Base-by-base conservation (phyloP, 2,797 vertebrate genomes). In the Sebastolobus altivelis region DNA sequence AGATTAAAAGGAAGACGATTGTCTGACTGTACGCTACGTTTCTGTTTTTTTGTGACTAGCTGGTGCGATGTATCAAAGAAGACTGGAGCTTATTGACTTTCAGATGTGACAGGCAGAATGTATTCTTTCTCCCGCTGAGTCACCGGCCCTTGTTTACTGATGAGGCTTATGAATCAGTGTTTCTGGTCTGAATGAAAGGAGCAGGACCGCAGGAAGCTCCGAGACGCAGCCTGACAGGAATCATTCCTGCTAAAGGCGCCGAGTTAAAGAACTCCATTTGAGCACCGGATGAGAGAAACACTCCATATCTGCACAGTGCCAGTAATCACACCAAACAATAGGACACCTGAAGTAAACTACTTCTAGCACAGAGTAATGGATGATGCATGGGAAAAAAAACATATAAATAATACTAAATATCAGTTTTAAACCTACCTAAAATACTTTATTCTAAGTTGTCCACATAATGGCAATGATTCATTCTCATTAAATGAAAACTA, bases 121-220 rank as follows among this genome's bases (percentile, higher is more conserved):
- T 88, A 89, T 63, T 87, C 82, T 83, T 80, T 86, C 84, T 80
- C 88, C 91, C 60, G 86, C 89, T 88, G 91, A 92, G 91, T 90
- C 90, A 89, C 77, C 46, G 70, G 80, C 83, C 89, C 88, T 83
- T 90, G 93, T 94, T 94, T 95, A 90, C 92, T 84, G 90, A 80
- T 87, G 88, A 87, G 82, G 79, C 85, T 91, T 89, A 92, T 93
- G 93, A 93, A 95, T 93, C 90, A 88, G 89, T 76, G 87, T 91
- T 90, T 87, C 83, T 77, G 81, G 81, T 81, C 78, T 60, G 85
- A 88, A 70, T 58, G 63, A 71, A 76, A 4, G 59, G 73, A 82
- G 86, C 61, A 65, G 85, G 86, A 79, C 72, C 1, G 31, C 77
- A 29, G 83, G 87, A 85, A 79, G 90, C 85, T 20, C 33, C 0